These are phyloP conservation scores for Taphrorychus bicolor DNA, from an alignment of 2,888 invertebrate genomes.

Conservation along the genomic window DNA sequence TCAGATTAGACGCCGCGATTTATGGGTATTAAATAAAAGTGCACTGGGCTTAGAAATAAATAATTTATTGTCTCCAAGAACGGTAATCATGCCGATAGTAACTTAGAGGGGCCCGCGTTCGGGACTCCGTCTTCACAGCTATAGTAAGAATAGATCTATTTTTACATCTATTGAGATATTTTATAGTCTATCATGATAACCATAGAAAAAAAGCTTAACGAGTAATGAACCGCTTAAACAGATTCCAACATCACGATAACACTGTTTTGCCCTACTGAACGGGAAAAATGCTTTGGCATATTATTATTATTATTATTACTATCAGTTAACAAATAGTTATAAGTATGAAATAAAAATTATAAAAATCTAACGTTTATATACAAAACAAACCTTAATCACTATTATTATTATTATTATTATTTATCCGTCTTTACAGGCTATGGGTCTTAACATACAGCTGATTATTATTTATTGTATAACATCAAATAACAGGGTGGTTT, in stretches of 20 bases:
- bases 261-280: not conserved
- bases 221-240: slow-evolving; percentile 26
- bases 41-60: slow-evolving; percentile 56
- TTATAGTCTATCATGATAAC: slow-evolving; percentile 22
- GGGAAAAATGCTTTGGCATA: slow-evolving; percentile 58
- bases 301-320: slow-evolving; percentile 47
- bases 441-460: slow-evolving; percentile 4
- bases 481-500: slow-evolving; percentile 29
- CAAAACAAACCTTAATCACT: slow-evolving; percentile 52
- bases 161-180: slow-evolving; percentile 45
- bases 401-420: no score
- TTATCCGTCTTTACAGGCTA: not conserved
- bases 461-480: slow-evolving; percentile 44
- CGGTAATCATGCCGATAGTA: slow-evolving; percentile 51
- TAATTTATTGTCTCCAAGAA: slow-evolving; percentile 62
- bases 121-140: slow-evolving; percentile 55
- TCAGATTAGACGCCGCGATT: slow-evolving; percentile 19
- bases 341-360: slow-evolving; percentile 1
- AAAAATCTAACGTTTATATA: slow-evolving; percentile 31
- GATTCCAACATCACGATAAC: slow-evolving; percentile 28
- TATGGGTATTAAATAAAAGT: slow-evolving; percentile 16
- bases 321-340: slow-evolving; percentile 3
- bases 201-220: slow-evolving; percentile 34
- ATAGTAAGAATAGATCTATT: slow-evolving; percentile 47
- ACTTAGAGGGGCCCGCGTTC: slow-evolving; percentile 53